A percentile compares a stretch with the other conserved stretches of the same genome.
Evolutionary conservation across 2,888 invertebrate genomes (phyloP).

Genomic region (Dione juno): DNA sequence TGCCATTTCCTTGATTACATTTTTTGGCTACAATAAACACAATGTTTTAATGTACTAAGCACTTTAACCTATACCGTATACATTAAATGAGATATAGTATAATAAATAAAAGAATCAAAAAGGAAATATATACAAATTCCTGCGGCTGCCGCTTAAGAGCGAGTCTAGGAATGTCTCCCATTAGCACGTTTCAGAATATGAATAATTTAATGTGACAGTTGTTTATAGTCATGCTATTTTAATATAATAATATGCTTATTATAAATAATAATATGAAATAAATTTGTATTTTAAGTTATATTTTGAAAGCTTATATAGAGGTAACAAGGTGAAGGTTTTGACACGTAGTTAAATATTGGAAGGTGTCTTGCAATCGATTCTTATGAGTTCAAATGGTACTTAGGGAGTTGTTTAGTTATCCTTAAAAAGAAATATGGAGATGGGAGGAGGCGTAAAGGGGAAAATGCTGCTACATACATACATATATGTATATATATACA

Average conservation of each 20-base stretch:
- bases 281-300: neutral
- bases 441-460: too few species aligned
- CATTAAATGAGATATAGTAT: neutral
- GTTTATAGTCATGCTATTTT: neutral
- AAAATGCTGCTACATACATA: too few species aligned
- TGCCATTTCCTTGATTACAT: too few species aligned
- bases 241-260: neutral
- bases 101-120: neutral
- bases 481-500: too few species aligned
- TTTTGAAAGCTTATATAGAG: neutral
- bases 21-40: too few species aligned
- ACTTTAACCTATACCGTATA: neutral
- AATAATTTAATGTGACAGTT: slow-evolving; percentile 21
- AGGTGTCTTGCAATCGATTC: too few species aligned
- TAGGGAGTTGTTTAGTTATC: too few species aligned
- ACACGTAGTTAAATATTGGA: too few species aligned
- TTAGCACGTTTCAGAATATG: slow-evolving; percentile 26
- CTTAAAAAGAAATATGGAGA: too few species aligned
- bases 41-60: too few species aligned
- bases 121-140: slow-evolving; percentile 14
- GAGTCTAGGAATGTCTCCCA: slow-evolving; percentile 28
- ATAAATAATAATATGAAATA: neutral
- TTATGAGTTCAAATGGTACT: too few species aligned
- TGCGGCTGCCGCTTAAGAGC: slow-evolving; percentile 7
- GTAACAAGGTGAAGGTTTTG: too few species aligned